Conservation (phyloP, 35 echinoderm and acorn worm species). For the Strongylocentrotus purpuratus region DNA sequence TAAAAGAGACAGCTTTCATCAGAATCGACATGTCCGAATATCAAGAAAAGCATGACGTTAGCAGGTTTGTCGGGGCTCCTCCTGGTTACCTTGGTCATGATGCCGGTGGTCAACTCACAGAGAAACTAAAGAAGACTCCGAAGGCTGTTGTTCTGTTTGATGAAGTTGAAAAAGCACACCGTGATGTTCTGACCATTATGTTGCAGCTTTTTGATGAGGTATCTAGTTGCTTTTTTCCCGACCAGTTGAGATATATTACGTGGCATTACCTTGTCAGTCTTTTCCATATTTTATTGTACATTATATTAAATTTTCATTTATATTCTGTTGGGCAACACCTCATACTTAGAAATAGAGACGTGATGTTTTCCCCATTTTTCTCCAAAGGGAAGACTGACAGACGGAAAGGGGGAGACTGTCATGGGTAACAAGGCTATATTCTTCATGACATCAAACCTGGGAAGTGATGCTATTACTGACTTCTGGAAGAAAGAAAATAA, state of each 20-base stretch:
- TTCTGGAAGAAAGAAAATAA: neutral
- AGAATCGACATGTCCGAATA: conserved; percentile 96
- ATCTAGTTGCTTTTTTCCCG: neutral
- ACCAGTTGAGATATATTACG: too few species aligned
- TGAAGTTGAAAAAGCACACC: conserved; percentile 97
- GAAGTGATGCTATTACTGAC: neutral
- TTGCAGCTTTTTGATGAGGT: conserved; percentile 50
- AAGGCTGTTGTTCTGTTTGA: conserved; percentile 92
- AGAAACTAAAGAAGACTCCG: conserved; percentile 82
- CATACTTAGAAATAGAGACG: too few species aligned
- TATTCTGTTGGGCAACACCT: too few species aligned
- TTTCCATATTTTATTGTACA: too few species aligned
- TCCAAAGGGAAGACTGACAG: neutral
- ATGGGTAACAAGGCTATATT: neutral
- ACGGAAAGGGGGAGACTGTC: neutral
- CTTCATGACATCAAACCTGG: neutral
- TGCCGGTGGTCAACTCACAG: conserved; percentile 87
- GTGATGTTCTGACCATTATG: conserved; percentile 83
- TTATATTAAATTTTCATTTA: too few species aligned
- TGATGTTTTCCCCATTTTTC: neutral
- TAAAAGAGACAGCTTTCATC: conserved; percentile 89
- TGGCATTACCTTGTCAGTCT: too few species aligned
- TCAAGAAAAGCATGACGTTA: conserved; percentile 91
- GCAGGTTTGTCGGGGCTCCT: conserved; percentile 88
- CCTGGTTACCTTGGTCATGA: conserved; percentile 87